phyloP scores from a whole-genome alignment of 2,113 vertebrate genomes.

The Antechinus stuartii region DNA sequence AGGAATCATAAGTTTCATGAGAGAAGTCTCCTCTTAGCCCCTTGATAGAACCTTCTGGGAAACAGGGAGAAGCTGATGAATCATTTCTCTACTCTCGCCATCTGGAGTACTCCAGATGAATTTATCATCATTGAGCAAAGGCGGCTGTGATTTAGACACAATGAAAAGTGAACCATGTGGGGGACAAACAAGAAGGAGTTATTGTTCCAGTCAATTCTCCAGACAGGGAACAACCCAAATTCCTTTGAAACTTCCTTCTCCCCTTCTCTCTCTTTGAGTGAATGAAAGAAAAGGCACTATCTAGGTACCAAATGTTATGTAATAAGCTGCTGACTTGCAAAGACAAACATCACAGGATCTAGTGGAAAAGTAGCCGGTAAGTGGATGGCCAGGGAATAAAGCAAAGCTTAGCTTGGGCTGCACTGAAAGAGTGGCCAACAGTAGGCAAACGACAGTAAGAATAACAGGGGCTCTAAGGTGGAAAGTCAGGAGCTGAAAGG shows the following conservation, averaged over 20 bases:
- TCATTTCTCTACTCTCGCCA: slow-evolving; percentile 72
- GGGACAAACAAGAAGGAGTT: slow-evolving; percentile 39
- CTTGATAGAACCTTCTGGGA: slow-evolving; percentile 63
- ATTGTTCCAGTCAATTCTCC: not conserved
- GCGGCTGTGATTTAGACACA: slow-evolving; percentile 68
- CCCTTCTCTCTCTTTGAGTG: not conserved
- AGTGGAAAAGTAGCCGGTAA: not conserved
- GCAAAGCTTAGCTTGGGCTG: not conserved
- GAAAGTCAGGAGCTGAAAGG: not conserved
- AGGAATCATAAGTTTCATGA: not conserved
- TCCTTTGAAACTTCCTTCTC: not conserved
- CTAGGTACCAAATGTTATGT: not conserved
- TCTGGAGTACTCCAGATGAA: slow-evolving; percentile 81
- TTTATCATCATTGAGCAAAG: slow-evolving; percentile 69
- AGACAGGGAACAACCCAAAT: accelerated
- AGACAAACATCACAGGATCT: not conserved
- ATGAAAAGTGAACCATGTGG: not conserved
- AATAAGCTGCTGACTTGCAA: not conserved
- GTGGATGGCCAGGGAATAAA: not conserved
- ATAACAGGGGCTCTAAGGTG: not conserved
- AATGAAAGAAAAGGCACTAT: not conserved
- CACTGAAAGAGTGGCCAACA: not conserved
- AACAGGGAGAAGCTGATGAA: slow-evolving; percentile 70
- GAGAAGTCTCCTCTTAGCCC: not conserved
- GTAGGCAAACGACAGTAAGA: not conserved